Evolutionary conservation across 2,797 vertebrate genomes (phyloP), one percentile per base, ranked within the genome.

Genomic region (Novumbra hubbsi): DNA sequence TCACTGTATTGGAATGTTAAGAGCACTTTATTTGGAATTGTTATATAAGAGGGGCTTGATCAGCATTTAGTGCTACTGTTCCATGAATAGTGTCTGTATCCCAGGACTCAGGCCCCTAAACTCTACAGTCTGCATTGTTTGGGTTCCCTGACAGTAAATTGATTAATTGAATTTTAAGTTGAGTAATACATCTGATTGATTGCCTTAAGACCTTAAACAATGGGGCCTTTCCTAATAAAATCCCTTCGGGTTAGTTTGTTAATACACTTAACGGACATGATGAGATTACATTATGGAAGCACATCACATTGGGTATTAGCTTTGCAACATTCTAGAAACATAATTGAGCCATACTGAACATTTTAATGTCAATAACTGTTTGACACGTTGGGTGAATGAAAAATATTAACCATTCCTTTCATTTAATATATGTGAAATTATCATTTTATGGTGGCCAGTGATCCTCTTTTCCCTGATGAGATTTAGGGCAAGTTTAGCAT

Each of bases 1-100:
- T 24, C 52, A 52, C 49, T 34, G 62, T 34, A 66, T 73, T 74
- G 69, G 21, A 73, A 63, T 60, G 73, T 69, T 75, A 73, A 49
- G 32, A 69, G 55, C 34, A n/a, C 45, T 74, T 55, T 19, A 70
- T 68, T 69, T 68, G 50, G 57, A 68, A 74, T 74, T 60, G 66
- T 45, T 38, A 74, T 69, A 28, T 48, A 63, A 74, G 27, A 49
- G 16, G 67, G 27, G 49, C 64, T 74, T 69, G 67, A 70, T 74
- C 73, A 74, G 66, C 57, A 28, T 60, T 27, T 60, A 32, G 24
- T 52, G 52, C 38, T 27, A 67, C 5, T 15, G 28, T 67, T 32
- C 41, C 24, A 9, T 66, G 28, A 19, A 34, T 28, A 2, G 24
- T 55, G 45, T 24, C 60, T 68, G 11, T 24, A 62, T n/a, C 50